phyloP scores from a whole-genome alignment of 2,888 invertebrate genomes.

The Calliopum simillimum region DNA sequence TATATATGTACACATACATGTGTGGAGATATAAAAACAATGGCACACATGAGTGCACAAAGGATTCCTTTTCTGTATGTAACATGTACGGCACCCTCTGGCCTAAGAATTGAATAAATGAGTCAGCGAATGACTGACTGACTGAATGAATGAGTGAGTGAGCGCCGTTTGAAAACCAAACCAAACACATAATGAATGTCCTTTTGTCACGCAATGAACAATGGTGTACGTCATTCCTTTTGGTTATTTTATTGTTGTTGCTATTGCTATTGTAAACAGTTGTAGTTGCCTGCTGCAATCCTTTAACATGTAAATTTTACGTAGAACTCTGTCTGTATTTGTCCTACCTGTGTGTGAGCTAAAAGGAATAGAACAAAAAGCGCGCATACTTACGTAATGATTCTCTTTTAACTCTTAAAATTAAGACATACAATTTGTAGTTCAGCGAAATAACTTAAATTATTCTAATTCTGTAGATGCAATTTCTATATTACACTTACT shows the following conservation, averaged over 20 bases:
- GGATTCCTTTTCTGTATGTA: too few species aligned
- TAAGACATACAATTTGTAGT: too few species aligned
- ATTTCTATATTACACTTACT: too few species aligned
- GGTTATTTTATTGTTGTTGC: conserved; percentile 1
- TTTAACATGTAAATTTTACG: too few species aligned
- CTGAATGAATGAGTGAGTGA: background rate
- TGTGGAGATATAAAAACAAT: background rate
- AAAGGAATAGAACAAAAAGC: too few species aligned
- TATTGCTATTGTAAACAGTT: background rate
- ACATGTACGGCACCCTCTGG: background rate
- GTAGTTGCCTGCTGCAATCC: conserved; percentile 6
- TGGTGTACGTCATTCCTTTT: conserved; percentile 41
- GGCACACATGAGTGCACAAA: background rate
- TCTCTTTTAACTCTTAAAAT: too few species aligned
- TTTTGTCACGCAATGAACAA: conserved; percentile 49
- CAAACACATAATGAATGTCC: conserved; percentile 46
- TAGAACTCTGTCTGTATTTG: too few species aligned
- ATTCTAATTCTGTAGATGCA: too few species aligned
- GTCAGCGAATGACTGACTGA: background rate
- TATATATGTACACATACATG: background rate
- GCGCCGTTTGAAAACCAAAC: conserved; percentile 19
- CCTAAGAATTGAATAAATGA: background rate
- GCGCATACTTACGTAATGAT: too few species aligned
- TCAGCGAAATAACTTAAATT: too few species aligned
- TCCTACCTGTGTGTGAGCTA: too few species aligned